Conservation (phyloP, 2,797 vertebrate species). For the Hippopotamyrus pictus region DNA sequence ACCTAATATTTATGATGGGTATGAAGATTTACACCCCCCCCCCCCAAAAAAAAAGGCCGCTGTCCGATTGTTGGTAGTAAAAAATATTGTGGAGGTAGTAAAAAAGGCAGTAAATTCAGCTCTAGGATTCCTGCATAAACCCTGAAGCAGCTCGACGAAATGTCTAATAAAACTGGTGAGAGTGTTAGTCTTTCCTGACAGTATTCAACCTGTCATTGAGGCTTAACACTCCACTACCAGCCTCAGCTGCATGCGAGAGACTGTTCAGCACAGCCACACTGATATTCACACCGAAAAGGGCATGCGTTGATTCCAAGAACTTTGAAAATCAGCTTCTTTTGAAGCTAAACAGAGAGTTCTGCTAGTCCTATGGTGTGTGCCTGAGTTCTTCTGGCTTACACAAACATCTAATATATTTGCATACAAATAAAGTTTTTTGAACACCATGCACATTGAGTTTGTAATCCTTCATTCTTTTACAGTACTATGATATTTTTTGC, state of each 20-base stretch:
- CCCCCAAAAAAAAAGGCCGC: too few species aligned
- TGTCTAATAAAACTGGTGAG: neutral
- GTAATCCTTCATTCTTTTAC: neutral
- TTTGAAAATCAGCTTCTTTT: neutral
- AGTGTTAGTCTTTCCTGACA: neutral
- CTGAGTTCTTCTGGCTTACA: neutral
- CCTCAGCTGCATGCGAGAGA: neutral
- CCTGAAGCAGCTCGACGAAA: neutral
- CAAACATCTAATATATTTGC: too few species aligned
- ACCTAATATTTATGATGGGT: too few species aligned
- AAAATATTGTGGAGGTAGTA: too few species aligned
- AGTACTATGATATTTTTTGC: neutral
- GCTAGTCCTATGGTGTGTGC: neutral
- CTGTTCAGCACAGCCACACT: neutral
- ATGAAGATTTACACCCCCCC: too few species aligned
- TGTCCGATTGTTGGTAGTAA: too few species aligned
- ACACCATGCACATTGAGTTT: neutral
- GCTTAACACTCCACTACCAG: neutral
- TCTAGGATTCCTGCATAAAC: too few species aligned
- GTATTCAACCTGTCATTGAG: neutral
- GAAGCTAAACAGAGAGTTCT: neutral
- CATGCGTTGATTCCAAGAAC: neutral
- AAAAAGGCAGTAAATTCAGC: too few species aligned
- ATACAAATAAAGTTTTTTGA: neutral
- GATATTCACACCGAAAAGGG: neutral